Percentiles rank a stretch among this genome's conserved stretches.
These are phyloP conservation scores for Aramus guarauna DNA, from an alignment of 2,113 vertebrate species.

Conservation along the genomic window DNA sequence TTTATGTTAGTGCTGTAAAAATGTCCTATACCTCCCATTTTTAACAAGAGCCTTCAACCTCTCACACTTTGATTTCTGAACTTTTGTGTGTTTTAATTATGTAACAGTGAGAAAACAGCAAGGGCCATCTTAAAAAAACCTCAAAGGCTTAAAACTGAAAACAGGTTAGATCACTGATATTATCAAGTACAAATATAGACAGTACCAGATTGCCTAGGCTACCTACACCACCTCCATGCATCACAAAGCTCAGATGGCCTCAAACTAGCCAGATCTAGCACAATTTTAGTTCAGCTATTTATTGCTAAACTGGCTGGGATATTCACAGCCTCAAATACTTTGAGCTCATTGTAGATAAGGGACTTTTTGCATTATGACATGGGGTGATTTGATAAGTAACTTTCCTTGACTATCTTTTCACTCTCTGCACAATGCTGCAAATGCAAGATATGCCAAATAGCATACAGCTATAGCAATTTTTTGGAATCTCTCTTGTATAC, in stretches of 20 bases:
- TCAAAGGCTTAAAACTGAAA: neutral
- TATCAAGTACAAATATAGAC: neutral
- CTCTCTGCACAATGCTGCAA: neutral
- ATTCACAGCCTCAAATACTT: neutral
- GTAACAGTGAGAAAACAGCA: neutral
- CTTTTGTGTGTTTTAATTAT: neutral
- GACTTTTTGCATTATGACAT: neutral
- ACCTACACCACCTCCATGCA: conserved; percentile 18
- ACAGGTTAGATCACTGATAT: neutral
- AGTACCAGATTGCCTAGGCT: neutral
- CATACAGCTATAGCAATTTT: neutral
- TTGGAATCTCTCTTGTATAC: neutral
- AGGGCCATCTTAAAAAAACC: neutral
- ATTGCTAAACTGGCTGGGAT: neutral
- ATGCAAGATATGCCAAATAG: neutral
- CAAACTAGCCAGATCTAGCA: neutral
- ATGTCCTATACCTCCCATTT: neutral
- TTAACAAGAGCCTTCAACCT: neutral
- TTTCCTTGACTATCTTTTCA: neutral
- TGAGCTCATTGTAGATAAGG: neutral
- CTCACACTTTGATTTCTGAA: neutral
- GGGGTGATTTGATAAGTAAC: neutral
- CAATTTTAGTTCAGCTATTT: neutral
- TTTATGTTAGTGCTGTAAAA: neutral
- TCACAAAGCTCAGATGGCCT: conserved; percentile 3